phyloP scores from a whole-genome alignment of 2,888 invertebrate species.

The Tupiocoris notatus region DNA sequence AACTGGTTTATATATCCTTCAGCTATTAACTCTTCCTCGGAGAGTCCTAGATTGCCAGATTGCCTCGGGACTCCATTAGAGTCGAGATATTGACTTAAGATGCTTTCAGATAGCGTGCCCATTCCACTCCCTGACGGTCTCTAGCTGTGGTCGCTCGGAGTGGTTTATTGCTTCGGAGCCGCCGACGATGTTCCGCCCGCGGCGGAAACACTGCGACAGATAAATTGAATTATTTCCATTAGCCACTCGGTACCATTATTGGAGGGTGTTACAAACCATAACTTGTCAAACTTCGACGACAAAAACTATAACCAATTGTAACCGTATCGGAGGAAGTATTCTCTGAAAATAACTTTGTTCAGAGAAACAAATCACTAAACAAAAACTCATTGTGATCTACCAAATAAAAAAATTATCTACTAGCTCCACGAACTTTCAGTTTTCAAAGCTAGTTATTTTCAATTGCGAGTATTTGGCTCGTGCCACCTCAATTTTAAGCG shows the following conservation, averaged over 20 bases:
- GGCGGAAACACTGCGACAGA: neutral
- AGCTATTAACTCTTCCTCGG: slow-evolving; percentile 14
- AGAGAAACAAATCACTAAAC: too few species aligned
- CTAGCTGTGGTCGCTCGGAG: neutral
- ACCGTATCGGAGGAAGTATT: too few species aligned
- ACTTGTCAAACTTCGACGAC: too few species aligned
- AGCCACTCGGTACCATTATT: neutral
- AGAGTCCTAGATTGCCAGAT: neutral
- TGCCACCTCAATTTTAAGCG: too few species aligned
- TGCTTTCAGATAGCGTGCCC: neutral
- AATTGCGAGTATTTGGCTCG: too few species aligned
- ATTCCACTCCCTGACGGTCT: neutral
- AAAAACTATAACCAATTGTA: too few species aligned
- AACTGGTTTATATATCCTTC: slow-evolving; percentile 13
- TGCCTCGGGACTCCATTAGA: neutral
- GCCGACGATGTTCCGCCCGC: neutral
- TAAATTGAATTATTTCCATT: neutral
- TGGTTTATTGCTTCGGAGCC: neutral
- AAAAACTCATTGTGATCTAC: too few species aligned
- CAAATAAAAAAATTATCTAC: too few species aligned
- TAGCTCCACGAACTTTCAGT: too few species aligned
- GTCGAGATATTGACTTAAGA: neutral
- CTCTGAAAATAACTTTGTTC: too few species aligned
- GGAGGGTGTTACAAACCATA: too few species aligned
- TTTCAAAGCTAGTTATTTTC: too few species aligned